These are phyloP conservation scores for Ichneumoninae sp. DNA, from an alignment of 2,888 invertebrate genomes.

Conservation along the genomic window DNA sequence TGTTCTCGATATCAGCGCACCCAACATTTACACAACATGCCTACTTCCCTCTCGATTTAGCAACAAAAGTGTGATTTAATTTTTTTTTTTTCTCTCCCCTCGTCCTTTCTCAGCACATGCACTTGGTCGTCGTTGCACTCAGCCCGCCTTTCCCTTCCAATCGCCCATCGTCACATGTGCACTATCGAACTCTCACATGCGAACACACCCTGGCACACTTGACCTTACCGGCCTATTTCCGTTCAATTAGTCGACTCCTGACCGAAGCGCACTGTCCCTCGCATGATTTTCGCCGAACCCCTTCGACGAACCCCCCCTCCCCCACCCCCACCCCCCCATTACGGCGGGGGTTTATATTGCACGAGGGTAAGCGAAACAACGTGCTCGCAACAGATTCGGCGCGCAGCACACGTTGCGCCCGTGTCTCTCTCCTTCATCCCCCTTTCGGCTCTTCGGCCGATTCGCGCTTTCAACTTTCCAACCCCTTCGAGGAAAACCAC, in stretches of 20 bases:
- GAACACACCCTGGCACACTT: slow-evolving; percentile 21
- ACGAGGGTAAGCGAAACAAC: slow-evolving; percentile 60
- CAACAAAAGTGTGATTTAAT: neutral
- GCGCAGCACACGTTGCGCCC: slow-evolving; percentile 66
- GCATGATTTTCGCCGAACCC: slow-evolving; percentile 19
- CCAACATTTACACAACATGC: neutral
- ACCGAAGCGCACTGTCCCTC: slow-evolving; percentile 9
- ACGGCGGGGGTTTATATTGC: slow-evolving; percentile 21
- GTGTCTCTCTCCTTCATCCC: slow-evolving; percentile 32
- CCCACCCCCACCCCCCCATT: neutral
- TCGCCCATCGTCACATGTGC: slow-evolving; percentile 52
- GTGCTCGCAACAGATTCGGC: slow-evolving; percentile 64
- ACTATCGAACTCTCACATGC: slow-evolving; percentile 38
- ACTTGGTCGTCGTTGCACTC: neutral
- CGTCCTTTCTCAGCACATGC: slow-evolving; percentile 22
- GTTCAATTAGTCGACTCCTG: slow-evolving; percentile 46
- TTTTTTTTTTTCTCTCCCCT: slow-evolving; percentile 12
- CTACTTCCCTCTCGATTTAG: slow-evolving; percentile 5
- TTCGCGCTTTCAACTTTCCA: slow-evolving; percentile 24
- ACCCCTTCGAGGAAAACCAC: slow-evolving; percentile 19
- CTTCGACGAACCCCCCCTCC: neutral
- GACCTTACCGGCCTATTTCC: slow-evolving; percentile 52
- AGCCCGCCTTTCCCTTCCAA: slow-evolving; percentile 47
- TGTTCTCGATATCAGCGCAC: slow-evolving; percentile 10
- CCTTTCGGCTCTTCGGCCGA: slow-evolving; percentile 4